Conservation (phyloP, 1,140 invertebrate genomes). For the Ganaspis sp. region DNA sequence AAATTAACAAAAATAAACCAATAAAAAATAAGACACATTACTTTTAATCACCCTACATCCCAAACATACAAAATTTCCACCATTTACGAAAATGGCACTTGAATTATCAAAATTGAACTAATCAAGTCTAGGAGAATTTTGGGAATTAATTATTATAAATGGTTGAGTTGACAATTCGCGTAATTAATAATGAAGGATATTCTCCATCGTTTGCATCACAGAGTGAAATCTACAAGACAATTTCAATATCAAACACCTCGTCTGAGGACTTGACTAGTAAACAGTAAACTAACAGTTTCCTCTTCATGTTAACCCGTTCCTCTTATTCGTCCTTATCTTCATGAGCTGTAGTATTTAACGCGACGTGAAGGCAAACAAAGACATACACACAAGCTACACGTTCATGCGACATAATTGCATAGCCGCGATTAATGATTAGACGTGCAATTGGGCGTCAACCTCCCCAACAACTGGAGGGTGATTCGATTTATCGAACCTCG, state of each 20-base stretch:
- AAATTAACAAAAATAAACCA: too few species aligned
- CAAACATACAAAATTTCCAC: too few species aligned
- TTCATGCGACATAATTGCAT: conserved; percentile 68
- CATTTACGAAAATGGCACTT: too few species aligned
- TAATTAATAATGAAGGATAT: neutral
- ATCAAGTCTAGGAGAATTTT: too few species aligned
- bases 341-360: neutral
- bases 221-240: neutral
- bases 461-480: conserved; percentile 56
- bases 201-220: neutral
- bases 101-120: too few species aligned
- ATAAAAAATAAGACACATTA: too few species aligned
- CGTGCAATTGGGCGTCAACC: conserved; percentile 69
- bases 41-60: too few species aligned
- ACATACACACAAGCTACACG: conserved; percentile 55
- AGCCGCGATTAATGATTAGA: conserved; percentile 74
- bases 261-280: neutral
- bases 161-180: neutral
- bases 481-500: conserved; percentile 72
- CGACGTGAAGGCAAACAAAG: conserved; percentile 62
- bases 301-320: conserved; percentile 13
- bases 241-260: neutral
- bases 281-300: conserved; percentile 19
- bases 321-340: conserved; percentile 41
- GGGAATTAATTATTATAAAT: too few species aligned